phyloP scores from a whole-genome alignment of 2,888 invertebrate genomes.

The Pollenia amentaria region DNA sequence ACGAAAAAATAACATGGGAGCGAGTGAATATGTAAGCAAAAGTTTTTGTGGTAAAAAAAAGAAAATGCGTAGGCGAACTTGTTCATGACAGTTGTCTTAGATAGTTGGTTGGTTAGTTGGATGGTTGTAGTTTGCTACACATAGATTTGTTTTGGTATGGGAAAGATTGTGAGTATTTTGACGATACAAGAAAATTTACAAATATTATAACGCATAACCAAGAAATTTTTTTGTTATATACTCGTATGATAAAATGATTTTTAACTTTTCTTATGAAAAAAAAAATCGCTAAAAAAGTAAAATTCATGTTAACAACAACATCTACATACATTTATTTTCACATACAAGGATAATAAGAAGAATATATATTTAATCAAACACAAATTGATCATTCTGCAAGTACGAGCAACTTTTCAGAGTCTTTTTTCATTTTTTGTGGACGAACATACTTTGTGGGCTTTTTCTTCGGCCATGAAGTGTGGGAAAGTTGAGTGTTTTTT shows the following conservation, averaged over 20 bases:
- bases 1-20: constrained; percentile 38
- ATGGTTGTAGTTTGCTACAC: constrained; percentile 8
- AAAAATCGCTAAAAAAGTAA: constrained; percentile 23
- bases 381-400: constrained; percentile 61
- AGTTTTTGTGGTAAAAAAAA: constrained; percentile 50
- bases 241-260: constrained; percentile 8
- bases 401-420: constrained; percentile 35
- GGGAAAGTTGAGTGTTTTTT: constrained; percentile 64
- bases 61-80: constrained; percentile 75
- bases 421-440: constrained; percentile 33
- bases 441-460: constrained; percentile 31
- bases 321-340: constrained; percentile 15
- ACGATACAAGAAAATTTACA: constrained; percentile 55
- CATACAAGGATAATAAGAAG: background rate
- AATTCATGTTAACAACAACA: constrained; percentile 48
- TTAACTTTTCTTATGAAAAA: constrained; percentile 28
- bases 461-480: constrained; percentile 59
- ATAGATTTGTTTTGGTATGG: constrained; percentile 27
- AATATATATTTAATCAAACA: constrained; percentile 54
- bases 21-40: constrained; percentile 24
- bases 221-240: constrained; percentile 5
- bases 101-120: constrained; percentile 13
- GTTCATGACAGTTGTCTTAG: constrained; percentile 72
- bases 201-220: constrained; percentile 68
- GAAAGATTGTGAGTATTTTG: background rate